Evolutionary conservation across 1,140 invertebrate genomes (phyloP).

Genomic region (Propsilocerus akamusi): DNA sequence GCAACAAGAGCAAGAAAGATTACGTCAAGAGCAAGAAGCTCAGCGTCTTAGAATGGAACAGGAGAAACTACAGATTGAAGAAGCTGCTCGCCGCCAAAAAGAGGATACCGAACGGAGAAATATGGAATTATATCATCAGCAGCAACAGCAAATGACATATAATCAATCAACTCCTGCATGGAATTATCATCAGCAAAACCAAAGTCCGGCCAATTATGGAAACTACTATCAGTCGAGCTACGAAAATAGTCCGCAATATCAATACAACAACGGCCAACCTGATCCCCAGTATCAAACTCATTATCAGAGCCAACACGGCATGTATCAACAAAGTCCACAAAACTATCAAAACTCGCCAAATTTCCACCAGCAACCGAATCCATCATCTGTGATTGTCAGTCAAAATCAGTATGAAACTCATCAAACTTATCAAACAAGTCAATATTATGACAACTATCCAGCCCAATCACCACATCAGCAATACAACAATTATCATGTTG

Average conservation of each 20-base stretch:
- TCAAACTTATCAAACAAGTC: too few relatives aligned
- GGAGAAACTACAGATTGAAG: too few relatives aligned
- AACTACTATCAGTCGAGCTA: neutral
- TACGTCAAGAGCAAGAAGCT: neutral
- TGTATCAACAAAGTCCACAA: neutral
- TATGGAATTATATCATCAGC: slow-evolving; percentile 9
- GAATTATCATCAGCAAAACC: neutral
- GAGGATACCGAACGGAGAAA: slow-evolving; percentile 1
- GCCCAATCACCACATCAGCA: neutral
- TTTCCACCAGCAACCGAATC: neutral
- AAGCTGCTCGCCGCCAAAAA: neutral
- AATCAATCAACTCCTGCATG: neutral
- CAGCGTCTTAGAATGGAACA: neutral
- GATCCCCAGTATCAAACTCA: neutral
- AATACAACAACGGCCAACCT: neutral
- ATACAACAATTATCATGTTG: neutral
- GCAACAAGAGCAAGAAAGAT: neutral
- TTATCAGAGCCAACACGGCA: too few relatives aligned
- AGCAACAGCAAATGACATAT: slow-evolving; percentile 7
- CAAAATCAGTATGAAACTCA: neutral
- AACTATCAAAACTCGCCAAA: neutral
- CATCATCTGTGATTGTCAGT: neutral
- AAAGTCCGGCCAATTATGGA: neutral
- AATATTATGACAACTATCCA: neutral
- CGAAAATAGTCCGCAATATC: neutral